Evolutionary conservation across 2,888 invertebrate genomes (phyloP).

Genomic region (Ganaspis brasiliensis): DNA sequence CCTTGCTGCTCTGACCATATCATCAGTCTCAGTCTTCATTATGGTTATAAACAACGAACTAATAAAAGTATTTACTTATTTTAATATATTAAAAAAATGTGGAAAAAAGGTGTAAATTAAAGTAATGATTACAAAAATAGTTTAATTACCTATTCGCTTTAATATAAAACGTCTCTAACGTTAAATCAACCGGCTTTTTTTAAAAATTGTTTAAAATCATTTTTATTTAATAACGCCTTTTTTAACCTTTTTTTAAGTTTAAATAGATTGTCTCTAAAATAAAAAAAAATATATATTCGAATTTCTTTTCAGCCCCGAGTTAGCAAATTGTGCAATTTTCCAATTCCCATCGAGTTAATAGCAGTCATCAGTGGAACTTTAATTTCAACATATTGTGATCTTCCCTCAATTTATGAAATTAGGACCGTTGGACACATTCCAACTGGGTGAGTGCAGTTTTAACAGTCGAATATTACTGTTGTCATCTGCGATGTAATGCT

Average conservation of each 20-base stretch:
- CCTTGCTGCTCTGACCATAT: conserved; percentile 84
- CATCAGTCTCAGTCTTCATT: conserved; percentile 83
- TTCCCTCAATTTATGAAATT: conserved; percentile 82
- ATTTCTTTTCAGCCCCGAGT: conserved; percentile 83
- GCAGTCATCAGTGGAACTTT: conserved; percentile 87
- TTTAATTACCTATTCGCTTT: too few relatives aligned
- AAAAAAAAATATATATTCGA: too few relatives aligned
- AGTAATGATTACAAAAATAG: too few relatives aligned
- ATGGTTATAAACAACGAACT: conserved; percentile 86
- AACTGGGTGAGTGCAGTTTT: conserved; percentile 82
- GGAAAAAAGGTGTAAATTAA: too few relatives aligned
- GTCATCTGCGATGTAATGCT: conserved; percentile 63
- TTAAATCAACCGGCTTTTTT: too few relatives aligned
- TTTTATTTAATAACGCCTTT: too few relatives aligned
- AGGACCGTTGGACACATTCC: conserved; percentile 86
- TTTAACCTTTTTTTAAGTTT: neutral
- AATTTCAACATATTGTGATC: conserved; percentile 83
- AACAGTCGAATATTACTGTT: conserved; percentile 37
- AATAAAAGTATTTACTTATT: conserved; percentile 82
- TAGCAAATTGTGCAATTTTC: conserved; percentile 84
- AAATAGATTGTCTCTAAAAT: too few relatives aligned
- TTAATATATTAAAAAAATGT: neutral
- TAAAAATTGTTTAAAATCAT: too few relatives aligned
- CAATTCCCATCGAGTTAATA: conserved; percentile 89
- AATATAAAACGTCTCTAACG: too few relatives aligned